A percentile compares a stretch with the other conserved stretches of the same genome.
Conservation (phyloP, 2,797 vertebrate genomes). For the Kryptolebias ocellatus region DNA sequence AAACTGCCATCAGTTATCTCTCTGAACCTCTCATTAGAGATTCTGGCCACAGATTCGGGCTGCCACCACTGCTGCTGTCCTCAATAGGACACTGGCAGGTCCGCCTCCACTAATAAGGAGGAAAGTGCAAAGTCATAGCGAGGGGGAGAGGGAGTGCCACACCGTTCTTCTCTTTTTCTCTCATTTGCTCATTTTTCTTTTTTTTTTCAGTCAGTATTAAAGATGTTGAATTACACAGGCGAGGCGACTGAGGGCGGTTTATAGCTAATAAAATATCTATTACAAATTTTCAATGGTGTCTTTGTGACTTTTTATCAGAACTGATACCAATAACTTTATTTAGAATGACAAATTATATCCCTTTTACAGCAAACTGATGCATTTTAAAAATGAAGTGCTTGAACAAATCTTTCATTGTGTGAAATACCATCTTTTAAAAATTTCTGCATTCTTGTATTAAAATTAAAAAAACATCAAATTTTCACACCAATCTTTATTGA, state of each 20-base stretch:
- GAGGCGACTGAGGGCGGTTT: conserved; percentile 2
- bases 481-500: not conserved
- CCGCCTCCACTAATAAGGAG: conserved; percentile 63
- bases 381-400: not conserved
- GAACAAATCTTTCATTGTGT: not conserved
- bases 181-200: conserved; percentile 32
- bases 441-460: too few relatives aligned
- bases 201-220: conserved; percentile 7
- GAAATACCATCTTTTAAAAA: not conserved
- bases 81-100: conserved; percentile 51
- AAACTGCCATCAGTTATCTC: conserved; percentile 71
- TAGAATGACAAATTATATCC: not conserved
- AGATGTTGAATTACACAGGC: conserved; percentile 15
- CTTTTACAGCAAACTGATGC: not conserved
- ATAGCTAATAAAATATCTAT: not conserved
- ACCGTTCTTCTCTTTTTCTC: conserved; percentile 20
- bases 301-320: not conserved
- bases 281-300: not conserved
- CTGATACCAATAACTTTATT: not conserved
- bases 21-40: conserved; percentile 71
- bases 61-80: conserved; percentile 46
- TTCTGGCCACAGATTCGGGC: conserved; percentile 64
- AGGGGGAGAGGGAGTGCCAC: conserved; percentile 18
- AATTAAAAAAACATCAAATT: too few relatives aligned
- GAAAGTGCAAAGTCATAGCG: conserved; percentile 79